Conservation (phyloP, 2,888 invertebrate genomes). For the Odontothrips loti region DNA sequence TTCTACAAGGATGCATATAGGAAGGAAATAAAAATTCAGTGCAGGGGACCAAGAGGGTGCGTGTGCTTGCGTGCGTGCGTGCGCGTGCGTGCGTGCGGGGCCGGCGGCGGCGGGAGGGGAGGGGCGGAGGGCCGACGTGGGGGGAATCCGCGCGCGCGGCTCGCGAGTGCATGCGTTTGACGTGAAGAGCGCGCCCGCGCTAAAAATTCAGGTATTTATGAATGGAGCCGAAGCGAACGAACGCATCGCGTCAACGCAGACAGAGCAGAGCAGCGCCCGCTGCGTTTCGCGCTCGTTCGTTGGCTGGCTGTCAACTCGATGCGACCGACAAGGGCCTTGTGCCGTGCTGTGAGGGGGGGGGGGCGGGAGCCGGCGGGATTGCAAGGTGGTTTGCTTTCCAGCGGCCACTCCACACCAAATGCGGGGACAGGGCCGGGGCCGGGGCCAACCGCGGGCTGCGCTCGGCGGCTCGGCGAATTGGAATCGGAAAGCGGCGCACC, state of each 20-base stretch:
- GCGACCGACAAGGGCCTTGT: background rate
- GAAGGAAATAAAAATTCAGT: constrained; percentile 25
- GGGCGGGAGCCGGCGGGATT: background rate
- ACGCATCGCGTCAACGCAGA: background rate
- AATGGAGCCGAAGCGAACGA: constrained; percentile 1
- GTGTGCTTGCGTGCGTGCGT: background rate
- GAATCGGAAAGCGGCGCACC: too few relatives aligned
- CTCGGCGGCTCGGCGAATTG: too few relatives aligned
- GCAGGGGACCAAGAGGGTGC: background rate
- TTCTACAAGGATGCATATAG: constrained; percentile 25
- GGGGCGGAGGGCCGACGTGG: background rate
- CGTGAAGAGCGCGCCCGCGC: background rate
- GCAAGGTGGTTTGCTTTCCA: background rate
- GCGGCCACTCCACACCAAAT: background rate
- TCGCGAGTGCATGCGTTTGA: constrained; percentile 1
- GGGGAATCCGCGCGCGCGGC: background rate
- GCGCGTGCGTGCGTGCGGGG: background rate
- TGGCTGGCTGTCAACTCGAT: background rate
- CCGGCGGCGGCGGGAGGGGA: background rate
- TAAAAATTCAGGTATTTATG: constrained; percentile 24
- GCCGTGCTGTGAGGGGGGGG: background rate
- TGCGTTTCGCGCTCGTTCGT: too few relatives aligned
- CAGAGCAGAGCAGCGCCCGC: too few relatives aligned
- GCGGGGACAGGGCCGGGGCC: too few relatives aligned
- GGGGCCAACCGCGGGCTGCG: too few relatives aligned